phyloP scores from a whole-genome alignment of 1,140 invertebrate genomes.

The Orius insidiosus region DNA sequence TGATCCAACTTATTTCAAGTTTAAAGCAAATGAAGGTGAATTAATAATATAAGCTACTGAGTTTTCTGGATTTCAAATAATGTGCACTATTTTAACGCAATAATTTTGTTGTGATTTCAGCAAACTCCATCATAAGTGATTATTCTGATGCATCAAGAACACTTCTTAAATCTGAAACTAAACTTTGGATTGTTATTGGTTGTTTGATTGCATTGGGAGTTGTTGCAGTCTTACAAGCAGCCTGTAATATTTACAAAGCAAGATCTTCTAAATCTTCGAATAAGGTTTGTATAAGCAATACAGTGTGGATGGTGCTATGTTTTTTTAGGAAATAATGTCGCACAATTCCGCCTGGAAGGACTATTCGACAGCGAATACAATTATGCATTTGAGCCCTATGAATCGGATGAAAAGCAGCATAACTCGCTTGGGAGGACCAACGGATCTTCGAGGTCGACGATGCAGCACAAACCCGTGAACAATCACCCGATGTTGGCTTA shows the following conservation, averaged over 20 bases:
- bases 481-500: slow-evolving; percentile 8
- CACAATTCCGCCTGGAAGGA: slow-evolving; percentile 72
- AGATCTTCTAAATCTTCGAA: slow-evolving; percentile 11
- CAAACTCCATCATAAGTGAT: slow-evolving; percentile 24
- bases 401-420: slow-evolving; percentile 51
- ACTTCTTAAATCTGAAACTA: slow-evolving; percentile 35
- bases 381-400: slow-evolving; percentile 71
- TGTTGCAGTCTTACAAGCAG: slow-evolving; percentile 64
- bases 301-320: slow-evolving; percentile 9
- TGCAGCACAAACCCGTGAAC: slow-evolving; percentile 9
- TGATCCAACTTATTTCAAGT: slow-evolving; percentile 54
- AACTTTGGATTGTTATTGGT: slow-evolving; percentile 66
- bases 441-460: slow-evolving; percentile 22
- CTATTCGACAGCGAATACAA: slow-evolving; percentile 68
- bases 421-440: slow-evolving; percentile 13
- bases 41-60: too few relatives aligned
- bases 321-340: slow-evolving; percentile 51
- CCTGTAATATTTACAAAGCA: slow-evolving; percentile 60
- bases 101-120: slow-evolving; percentile 25
- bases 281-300: neutral
- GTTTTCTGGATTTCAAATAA: too few relatives aligned
- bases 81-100: too few relatives aligned
- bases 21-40: slow-evolving; percentile 37
- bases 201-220: slow-evolving; percentile 61
- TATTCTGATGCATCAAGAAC: slow-evolving; percentile 18